phyloP scores from a whole-genome alignment of 2,888 invertebrate genomes.

The Platycnemis pennipes region DNA sequence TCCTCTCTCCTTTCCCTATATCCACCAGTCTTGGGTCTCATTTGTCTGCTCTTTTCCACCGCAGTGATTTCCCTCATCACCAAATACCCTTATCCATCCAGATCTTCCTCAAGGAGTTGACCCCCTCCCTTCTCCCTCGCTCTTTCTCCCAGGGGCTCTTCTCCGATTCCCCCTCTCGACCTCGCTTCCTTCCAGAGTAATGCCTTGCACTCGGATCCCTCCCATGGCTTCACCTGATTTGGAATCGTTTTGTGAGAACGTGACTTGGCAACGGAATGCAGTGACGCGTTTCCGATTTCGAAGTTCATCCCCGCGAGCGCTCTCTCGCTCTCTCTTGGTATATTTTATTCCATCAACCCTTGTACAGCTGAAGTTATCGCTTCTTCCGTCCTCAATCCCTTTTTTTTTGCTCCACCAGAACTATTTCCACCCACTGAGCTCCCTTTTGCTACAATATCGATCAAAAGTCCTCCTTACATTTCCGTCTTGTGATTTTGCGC shows the following conservation, averaged over 20 bases:
- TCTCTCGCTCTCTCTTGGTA: neutral
- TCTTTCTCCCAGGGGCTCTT: neutral
- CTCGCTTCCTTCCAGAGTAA: neutral
- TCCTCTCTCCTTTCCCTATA: neutral
- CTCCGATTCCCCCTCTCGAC: neutral
- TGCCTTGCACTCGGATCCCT: neutral
- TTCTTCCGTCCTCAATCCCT: neutral
- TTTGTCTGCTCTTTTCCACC: neutral
- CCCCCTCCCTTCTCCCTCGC: neutral
- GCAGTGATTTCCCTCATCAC: neutral
- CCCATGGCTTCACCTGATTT: slow-evolving; percentile 47
- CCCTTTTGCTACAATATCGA: neutral
- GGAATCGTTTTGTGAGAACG: slow-evolving; percentile 60
- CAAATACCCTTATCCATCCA: neutral
- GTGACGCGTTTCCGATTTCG: slow-evolving; percentile 31
- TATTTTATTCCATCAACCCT: neutral
- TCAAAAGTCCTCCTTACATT: neutral
- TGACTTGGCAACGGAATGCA: slow-evolving; percentile 65
- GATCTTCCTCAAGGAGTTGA: neutral
- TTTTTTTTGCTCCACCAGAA: neutral
- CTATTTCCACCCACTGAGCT: neutral
- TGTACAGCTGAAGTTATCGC: neutral
- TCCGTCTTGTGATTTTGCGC: neutral
- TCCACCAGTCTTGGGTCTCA: neutral
- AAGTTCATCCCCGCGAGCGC: neutral